Percentiles rank a stretch among this genome's conserved stretches.
These are phyloP conservation scores for Vollenhovia emeryi DNA, from an alignment of 1,140 invertebrate species.

Conservation along the genomic window DNA sequence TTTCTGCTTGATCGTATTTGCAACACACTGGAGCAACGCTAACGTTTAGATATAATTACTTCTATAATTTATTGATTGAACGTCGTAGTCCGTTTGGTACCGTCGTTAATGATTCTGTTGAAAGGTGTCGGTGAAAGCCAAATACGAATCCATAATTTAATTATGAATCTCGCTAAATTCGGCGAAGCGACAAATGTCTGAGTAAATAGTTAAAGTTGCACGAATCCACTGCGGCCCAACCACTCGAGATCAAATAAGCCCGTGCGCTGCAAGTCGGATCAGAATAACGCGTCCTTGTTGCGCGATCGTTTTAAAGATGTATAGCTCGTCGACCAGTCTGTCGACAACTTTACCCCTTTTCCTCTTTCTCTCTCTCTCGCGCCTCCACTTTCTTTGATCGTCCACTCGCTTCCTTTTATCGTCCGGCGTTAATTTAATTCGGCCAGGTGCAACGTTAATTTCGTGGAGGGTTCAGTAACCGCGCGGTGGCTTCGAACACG, in stretches of 20 bases:
- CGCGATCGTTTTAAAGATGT: neutral
- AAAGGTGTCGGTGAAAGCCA: neutral
- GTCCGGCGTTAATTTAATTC: conserved; percentile 70
- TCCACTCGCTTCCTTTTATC: conserved; percentile 60
- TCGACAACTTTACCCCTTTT: neutral
- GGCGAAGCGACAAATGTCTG: conserved; percentile 10
- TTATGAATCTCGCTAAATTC: conserved; percentile 28
- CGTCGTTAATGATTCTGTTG: neutral
- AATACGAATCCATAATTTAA: conserved; percentile 24
- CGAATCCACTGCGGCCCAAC: neutral
- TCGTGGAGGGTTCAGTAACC: conserved; percentile 63
- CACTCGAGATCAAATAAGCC: conserved; percentile 3
- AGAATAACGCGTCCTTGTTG: conserved; percentile 11
- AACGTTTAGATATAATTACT: neutral
- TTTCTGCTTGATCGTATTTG: neutral
- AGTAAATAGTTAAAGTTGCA: conserved; percentile 10
- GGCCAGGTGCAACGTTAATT: conserved; percentile 75
- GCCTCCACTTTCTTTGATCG: conserved; percentile 46
- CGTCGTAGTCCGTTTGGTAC: neutral
- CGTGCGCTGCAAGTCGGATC: conserved; percentile 2
- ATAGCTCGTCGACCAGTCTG: conserved; percentile 19
- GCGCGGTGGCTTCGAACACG: conserved; percentile 37
- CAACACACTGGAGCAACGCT: neutral
- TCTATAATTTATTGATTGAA: neutral
- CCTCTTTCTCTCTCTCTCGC: neutral